phyloP scores from a whole-genome alignment of 2,888 invertebrate species.

The Idaea dimidiata region DNA sequence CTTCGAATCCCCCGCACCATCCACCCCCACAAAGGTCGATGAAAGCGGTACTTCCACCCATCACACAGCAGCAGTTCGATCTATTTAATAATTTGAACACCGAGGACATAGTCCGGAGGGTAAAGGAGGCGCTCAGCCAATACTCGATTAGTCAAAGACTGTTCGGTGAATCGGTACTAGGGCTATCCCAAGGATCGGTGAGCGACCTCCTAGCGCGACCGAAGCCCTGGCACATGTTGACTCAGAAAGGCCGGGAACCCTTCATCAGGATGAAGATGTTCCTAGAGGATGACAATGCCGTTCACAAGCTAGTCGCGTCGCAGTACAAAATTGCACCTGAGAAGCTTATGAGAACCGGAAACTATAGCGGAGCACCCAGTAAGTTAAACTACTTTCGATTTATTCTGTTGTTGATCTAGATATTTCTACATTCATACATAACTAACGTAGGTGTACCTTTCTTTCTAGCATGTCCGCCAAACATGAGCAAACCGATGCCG shows the following conservation, averaged over 20 bases:
- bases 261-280: conserved; percentile 99
- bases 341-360: conserved; percentile 97
- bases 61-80: conserved; percentile 99
- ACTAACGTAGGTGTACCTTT: conserved; percentile 25
- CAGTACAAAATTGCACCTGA: conserved; percentile 99
- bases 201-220: conserved; percentile 98
- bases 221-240: conserved; percentile 99
- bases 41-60: conserved; percentile 97
- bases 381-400: conserved; percentile 57
- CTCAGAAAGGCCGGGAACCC: conserved; percentile 97
- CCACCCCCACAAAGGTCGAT: conserved; percentile 92
- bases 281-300: conserved; percentile 96
- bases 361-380: conserved; percentile 92
- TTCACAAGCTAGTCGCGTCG: conserved; percentile 96
- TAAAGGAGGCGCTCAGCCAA: conserved; percentile 96
- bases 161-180: conserved; percentile 98
- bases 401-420: not conserved
- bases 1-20: conserved; percentile 92
- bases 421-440: not conserved
- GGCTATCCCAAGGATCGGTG: conserved; percentile 97
- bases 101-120: conserved; percentile 98
- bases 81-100: conserved; percentile 98
- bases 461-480: conserved; percentile 82
- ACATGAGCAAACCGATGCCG: conserved; percentile 87
- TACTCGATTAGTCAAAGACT: conserved; percentile 98